These are phyloP conservation scores for Melanerpes aurifrons DNA, from an alignment of 2,113 vertebrate species.

Conservation along the genomic window DNA sequence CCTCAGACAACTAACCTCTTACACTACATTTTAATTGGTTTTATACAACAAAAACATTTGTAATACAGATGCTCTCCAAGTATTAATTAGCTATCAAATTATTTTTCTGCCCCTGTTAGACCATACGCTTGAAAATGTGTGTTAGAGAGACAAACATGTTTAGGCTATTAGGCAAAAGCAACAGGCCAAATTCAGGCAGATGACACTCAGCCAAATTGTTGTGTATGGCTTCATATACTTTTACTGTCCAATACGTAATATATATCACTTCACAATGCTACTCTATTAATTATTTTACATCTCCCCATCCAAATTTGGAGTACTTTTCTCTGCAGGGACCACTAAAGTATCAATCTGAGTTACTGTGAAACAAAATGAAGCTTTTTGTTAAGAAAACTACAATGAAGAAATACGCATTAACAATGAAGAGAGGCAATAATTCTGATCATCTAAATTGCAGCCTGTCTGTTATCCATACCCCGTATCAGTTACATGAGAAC, in stretches of 20 bases:
- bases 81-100: not conserved
- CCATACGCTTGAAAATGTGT: not conserved
- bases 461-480: too few relatives aligned
- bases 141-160: not conserved
- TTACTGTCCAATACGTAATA: not conserved
- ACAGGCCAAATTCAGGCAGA: not conserved
- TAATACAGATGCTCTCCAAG: not conserved
- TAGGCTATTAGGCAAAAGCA: not conserved
- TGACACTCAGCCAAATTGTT: not conserved
- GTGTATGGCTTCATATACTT: not conserved
- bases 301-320: too few relatives aligned
- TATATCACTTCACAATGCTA: not conserved
- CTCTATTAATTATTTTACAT: not conserved
- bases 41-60: not conserved
- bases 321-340: too few relatives aligned
- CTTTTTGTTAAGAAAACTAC: too few relatives aligned
- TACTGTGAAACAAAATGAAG: too few relatives aligned
- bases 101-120: not conserved
- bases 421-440: too few relatives aligned
- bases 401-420: too few relatives aligned
- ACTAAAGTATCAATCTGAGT: too few relatives aligned
- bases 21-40: not conserved
- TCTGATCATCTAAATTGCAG: too few relatives aligned
- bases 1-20: not conserved
- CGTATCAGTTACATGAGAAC: too few relatives aligned